Evolutionary conservation across 30 jellyfish, hydroid and myxozoan genomes (phyloP).

Genomic region (Aurelia sp.): DNA sequence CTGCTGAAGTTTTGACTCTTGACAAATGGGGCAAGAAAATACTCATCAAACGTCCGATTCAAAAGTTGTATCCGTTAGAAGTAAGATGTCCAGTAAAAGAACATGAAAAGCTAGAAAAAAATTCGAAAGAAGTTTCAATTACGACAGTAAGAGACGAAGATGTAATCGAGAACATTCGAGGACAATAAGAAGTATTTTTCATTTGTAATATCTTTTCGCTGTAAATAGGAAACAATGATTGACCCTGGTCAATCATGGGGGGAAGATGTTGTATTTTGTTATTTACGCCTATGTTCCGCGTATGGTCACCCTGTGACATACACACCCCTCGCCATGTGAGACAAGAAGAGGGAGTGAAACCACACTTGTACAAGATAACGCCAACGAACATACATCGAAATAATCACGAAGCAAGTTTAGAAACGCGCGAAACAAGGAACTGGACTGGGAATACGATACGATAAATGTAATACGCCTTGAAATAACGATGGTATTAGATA

Average conservation of each 20-base stretch:
- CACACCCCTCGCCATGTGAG: neutral
- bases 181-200: neutral
- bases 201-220: neutral
- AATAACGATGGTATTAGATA: too few relatives aligned
- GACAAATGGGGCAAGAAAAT: neutral
- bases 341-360: too few relatives aligned
- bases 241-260: conserved; percentile 6
- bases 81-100: neutral
- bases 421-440: too few relatives aligned
- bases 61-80: conserved; percentile 1
- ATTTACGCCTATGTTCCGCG: neutral
- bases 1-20: conserved; percentile 4
- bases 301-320: neutral
- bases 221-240: neutral
- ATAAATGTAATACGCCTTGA: too few relatives aligned
- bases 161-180: neutral
- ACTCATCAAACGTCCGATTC: neutral
- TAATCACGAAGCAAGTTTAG: too few relatives aligned
- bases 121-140: neutral
- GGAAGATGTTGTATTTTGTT: neutral
- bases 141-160: neutral
- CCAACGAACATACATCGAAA: too few relatives aligned
- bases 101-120: neutral
- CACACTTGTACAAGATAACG: too few relatives aligned
- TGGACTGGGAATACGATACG: too few relatives aligned